Base-by-base conservation (phyloP, 2,113 vertebrate species). In the Pitta sordida region DNA sequence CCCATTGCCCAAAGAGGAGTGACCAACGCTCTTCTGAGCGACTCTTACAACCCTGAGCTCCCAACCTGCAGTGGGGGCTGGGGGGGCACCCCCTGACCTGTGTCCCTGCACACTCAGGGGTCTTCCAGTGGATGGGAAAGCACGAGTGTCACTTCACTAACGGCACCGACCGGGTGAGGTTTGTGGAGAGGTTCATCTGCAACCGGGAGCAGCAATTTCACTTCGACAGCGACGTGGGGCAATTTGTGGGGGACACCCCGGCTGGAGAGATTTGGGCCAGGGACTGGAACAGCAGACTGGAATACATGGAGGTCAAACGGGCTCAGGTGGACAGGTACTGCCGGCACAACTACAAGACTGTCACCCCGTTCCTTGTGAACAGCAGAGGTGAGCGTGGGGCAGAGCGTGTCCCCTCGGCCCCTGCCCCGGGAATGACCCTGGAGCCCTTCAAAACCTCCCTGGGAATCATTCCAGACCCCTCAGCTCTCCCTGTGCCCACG, bases 251-350 rank as follows among this genome's bases (percentile, higher is more conserved):
- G 1, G 15, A 64, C 32, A 44, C 0, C 30, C 62, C 30, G 7
- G 0, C 0, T 4, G 41, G 62, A 2, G 41, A 64, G 29, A 0
- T 21, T 13, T 7, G 6, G 19, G 62, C 29, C 41, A 64, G 14
- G 29, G 0, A 11, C 7, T 32, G 0, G 0, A 64, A 64, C 14
- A 6, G 7, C 14, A 0, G 4, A 0, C 7, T 1, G 10, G 29
- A 12, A 15, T 13, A 14, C 11, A 41, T 41, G 39, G n/a, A 41
- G 39, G 10, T 41, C 39, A 41, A 14, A 41, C 10, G 39, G 29
- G 41, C 30, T 44, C 7, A 1, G 3, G 63, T 24, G 63, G 21
- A 46, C 43, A 23, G 1, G 4, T 0, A 2, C 63, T 65, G 63
- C 32, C 22, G 5, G 11, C 1, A 46, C 63, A 46, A 34, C 63